phyloP scores from a whole-genome alignment of 64 coral and sea anemone genomes.

The Catalaphyllia jardinei region DNA sequence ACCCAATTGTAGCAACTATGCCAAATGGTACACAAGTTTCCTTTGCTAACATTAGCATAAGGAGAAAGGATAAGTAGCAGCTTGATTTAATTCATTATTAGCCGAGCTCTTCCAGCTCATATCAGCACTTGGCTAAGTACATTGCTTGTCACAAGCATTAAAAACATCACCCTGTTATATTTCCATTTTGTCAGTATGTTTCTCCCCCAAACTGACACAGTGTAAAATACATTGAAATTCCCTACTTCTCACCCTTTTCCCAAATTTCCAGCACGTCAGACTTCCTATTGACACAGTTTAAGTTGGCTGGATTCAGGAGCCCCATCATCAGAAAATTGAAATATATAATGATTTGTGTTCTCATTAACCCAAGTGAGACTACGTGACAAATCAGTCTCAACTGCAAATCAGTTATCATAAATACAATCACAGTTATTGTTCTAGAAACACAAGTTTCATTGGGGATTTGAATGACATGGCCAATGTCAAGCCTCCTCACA shows the following conservation, averaged over 20 bases:
- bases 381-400: neutral
- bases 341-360: slow-evolving; percentile 18
- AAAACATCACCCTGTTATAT: slow-evolving; percentile 4
- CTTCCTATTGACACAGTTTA: neutral
- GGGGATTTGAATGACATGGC: neutral
- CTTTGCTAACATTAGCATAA: slow-evolving; percentile 60
- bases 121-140: slow-evolving; percentile 27
- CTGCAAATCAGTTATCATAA: too few species aligned
- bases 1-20: slow-evolving; percentile 5
- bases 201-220: too few species aligned
- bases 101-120: neutral
- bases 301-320: too few species aligned
- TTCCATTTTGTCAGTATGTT: neutral
- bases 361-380: slow-evolving; percentile 27
- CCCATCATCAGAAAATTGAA: slow-evolving; percentile 16
- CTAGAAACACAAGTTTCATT: too few species aligned
- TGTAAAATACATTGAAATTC: too few species aligned
- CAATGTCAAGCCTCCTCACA: neutral
- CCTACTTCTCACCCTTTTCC: too few species aligned
- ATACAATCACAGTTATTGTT: too few species aligned
- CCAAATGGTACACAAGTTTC: slow-evolving; percentile 30
- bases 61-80: slow-evolving; percentile 33
- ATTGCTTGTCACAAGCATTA: neutral
- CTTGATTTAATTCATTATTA: neutral
- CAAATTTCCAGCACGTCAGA: neutral